These are phyloP conservation scores for Tenualosa ilisha DNA, from an alignment of 2,797 vertebrate genomes.

Conservation along the genomic window DNA sequence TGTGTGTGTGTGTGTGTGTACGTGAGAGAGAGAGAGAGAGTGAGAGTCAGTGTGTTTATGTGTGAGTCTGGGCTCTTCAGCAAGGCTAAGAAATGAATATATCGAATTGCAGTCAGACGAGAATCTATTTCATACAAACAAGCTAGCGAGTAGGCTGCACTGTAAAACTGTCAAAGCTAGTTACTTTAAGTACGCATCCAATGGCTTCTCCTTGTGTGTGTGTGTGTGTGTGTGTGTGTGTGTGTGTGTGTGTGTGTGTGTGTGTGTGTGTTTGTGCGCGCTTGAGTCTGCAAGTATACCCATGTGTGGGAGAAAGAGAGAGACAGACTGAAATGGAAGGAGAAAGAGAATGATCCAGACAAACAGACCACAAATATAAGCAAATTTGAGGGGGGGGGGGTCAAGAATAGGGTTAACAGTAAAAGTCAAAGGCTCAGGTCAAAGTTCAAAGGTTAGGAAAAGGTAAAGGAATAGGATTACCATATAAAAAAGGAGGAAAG, in stretches of 20 bases:
- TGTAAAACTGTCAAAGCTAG: conserved; percentile 18
- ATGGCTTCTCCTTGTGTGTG: neutral
- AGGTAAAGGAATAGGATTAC: conserved; percentile 18
- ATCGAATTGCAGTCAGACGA: neutral
- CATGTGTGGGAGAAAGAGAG: neutral
- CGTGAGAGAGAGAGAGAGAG: neutral
- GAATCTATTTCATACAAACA: conserved; percentile 18
- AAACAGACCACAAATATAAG: neutral
- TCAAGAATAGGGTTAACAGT: neutral
- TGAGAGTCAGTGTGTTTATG: neutral
- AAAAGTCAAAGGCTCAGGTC: neutral
- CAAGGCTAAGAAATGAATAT: neutral
- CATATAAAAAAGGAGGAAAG: neutral
- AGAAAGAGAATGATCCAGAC: neutral
- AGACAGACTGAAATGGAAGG: neutral
- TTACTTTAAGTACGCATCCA: conserved; percentile 14
- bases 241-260: neutral
- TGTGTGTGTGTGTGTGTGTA: conserved; percentile 3
- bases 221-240: conserved; percentile 2
- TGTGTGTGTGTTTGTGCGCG: neutral
- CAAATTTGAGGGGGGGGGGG: neutral
- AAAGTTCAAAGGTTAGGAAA: neutral
- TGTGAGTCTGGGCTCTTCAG: neutral
- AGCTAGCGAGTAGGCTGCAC: neutral
- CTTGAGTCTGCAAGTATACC: neutral